These are phyloP conservation scores for Lithophane socia DNA, from an alignment of 2,888 invertebrate genomes.

Conservation along the genomic window DNA sequence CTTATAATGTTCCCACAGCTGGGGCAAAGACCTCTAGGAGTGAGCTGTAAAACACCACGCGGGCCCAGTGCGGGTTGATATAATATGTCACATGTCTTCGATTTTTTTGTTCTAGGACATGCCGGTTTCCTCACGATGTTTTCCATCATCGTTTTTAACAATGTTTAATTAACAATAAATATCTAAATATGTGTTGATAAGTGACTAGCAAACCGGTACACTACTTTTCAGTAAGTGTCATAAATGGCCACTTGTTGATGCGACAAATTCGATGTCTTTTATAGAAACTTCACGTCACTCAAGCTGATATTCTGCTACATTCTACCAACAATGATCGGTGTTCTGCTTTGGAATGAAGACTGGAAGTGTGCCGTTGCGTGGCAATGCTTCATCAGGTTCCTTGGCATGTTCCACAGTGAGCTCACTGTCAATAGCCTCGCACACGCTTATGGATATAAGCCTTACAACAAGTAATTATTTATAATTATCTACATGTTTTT, in stretches of 20 bases:
- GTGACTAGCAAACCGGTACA: not conserved
- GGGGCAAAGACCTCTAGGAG: no score
- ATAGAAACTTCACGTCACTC: slow-evolving; percentile 92
- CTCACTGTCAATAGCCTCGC: slow-evolving; percentile 97
- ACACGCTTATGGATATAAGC: slow-evolving; percentile 92
- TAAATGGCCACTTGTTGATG: not conserved
- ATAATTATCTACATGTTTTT: slow-evolving; percentile 22
- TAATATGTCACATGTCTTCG: no score
- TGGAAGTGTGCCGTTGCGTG: slow-evolving; percentile 93
- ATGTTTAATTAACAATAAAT: not conserved
- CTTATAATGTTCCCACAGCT: no score
- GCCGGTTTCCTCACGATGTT: no score
- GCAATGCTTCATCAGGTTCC: slow-evolving; percentile 94
- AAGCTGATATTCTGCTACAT: slow-evolving; percentile 93
- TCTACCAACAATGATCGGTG: slow-evolving; percentile 93
- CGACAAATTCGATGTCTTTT: not conserved
- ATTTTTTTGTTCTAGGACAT: no score
- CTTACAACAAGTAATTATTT: slow-evolving; percentile 84
- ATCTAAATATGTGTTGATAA: not conserved
- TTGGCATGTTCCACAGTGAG: slow-evolving; percentile 95
- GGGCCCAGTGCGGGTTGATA: no score
- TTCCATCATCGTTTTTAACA: not conserved
- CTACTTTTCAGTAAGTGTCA: not conserved
- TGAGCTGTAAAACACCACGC: no score
- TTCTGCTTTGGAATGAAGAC: slow-evolving; percentile 93